Conservation (phyloP, 2,888 invertebrate species). For the Nomada fucata region DNA sequence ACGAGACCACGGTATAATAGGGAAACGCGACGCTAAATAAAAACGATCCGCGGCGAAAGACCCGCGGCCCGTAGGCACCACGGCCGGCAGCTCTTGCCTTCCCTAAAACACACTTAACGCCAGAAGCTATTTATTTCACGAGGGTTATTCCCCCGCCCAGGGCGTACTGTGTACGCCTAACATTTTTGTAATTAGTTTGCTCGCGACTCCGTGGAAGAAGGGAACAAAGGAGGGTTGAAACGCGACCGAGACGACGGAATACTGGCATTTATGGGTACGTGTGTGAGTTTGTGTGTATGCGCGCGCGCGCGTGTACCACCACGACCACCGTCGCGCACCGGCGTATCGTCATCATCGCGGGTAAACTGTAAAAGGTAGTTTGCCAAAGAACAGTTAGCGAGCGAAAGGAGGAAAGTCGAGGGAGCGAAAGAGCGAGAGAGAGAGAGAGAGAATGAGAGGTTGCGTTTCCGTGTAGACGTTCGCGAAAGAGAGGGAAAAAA, state of each 20-base stretch:
- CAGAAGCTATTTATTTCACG: slow-evolving; percentile 73
- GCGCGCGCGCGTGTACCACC: not conserved
- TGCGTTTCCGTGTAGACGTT: slow-evolving; percentile 27
- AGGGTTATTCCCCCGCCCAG: slow-evolving; percentile 62
- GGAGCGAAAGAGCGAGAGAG: slow-evolving; percentile 13
- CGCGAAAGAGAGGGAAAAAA: slow-evolving; percentile 9
- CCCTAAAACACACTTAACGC: slow-evolving; percentile 70
- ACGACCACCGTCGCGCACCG: slow-evolving; percentile 1
- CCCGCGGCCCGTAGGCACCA: slow-evolving; percentile 22
- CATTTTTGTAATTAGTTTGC: slow-evolving; percentile 81
- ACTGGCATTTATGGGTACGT: slow-evolving; percentile 56
- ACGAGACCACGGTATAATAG: slow-evolving; percentile 3
- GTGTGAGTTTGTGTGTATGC: not conserved
- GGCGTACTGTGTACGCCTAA: slow-evolving; percentile 60
- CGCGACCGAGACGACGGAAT: slow-evolving; percentile 57
- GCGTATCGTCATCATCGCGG: slow-evolving; percentile 8
- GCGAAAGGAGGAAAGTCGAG: slow-evolving; percentile 60
- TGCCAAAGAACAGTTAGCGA: slow-evolving; percentile 56
- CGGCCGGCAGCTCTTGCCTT: slow-evolving; percentile 43
- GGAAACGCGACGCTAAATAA: slow-evolving; percentile 43
- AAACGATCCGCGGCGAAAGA: slow-evolving; percentile 47
- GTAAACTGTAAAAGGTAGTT: slow-evolving; percentile 55
- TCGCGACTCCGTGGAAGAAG: slow-evolving; percentile 67
- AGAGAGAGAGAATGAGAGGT: not conserved
- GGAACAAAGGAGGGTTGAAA: slow-evolving; percentile 65